Evolutionary conservation across 2,113 vertebrate genomes (phyloP).

Genomic region (Cyanoderma ruficeps): DNA sequence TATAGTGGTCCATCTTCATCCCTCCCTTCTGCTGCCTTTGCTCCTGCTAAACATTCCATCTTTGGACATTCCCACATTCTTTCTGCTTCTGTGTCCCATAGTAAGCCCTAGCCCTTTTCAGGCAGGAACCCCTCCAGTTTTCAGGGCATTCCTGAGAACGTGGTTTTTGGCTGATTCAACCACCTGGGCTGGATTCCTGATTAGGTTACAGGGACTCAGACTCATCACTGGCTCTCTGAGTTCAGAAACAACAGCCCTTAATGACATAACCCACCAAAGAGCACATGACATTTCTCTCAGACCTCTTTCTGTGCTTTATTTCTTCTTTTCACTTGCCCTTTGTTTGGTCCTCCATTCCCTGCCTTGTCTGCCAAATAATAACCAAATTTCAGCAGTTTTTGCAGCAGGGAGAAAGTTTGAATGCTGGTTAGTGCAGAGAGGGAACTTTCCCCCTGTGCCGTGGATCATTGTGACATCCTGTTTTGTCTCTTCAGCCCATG

Average conservation of each 20-base stretch:
- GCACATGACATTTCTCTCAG: not conserved
- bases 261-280: not conserved
- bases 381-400: not conserved
- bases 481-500: not conserved
- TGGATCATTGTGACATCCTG: not conserved
- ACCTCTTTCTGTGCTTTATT: not conserved
- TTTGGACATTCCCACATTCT: rapidly evolving
- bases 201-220: not conserved
- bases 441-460: not conserved
- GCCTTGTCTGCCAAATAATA: not conserved
- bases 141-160: not conserved
- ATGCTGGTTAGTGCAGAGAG: not conserved
- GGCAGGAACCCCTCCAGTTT: not conserved
- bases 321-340: not conserved
- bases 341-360: not conserved
- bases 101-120: not conserved
- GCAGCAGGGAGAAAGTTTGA: not conserved
- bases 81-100: not conserved
- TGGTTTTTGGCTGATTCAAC: not conserved
- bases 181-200: not conserved
- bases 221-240: not conserved
- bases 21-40: not conserved
- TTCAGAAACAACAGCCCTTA: not conserved
- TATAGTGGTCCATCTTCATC: not conserved
- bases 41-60: not conserved